phyloP scores from a whole-genome alignment of 2,888 invertebrate genomes.

The Neria commutata region DNA sequence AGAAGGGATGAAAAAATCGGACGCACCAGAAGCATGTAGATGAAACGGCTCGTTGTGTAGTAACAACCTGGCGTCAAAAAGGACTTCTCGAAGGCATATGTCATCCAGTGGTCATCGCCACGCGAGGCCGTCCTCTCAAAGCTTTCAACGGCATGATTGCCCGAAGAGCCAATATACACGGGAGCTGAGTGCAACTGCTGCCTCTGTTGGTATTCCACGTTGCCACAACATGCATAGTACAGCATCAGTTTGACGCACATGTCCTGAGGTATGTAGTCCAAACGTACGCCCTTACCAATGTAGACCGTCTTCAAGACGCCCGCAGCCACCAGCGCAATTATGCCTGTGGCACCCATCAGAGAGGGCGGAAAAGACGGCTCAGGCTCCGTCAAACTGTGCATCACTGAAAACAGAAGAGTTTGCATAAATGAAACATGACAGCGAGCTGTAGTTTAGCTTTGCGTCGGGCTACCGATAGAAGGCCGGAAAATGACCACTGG shows the following conservation, averaged over 20 bases:
- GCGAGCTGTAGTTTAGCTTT: too few relatives aligned
- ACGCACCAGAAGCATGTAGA: conserved; percentile 36
- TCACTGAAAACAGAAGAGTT: too few relatives aligned
- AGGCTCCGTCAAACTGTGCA: conserved; percentile 44
- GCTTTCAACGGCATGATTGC: conserved; percentile 32
- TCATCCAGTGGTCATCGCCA: conserved; percentile 36
- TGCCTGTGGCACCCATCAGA: conserved; percentile 46
- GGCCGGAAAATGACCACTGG: conserved; percentile 83
- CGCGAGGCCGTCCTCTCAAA: conserved; percentile 35
- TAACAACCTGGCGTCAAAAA: conserved; percentile 38
- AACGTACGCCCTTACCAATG: conserved; percentile 20
- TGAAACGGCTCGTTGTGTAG: conserved; percentile 36
- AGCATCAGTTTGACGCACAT: conserved; percentile 43
- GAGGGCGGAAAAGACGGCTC: conserved; percentile 47
- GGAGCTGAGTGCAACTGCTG: too few relatives aligned
- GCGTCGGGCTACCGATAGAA: conserved; percentile 81
- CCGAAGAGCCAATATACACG: conserved; percentile 41
- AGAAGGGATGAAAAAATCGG: too few relatives aligned
- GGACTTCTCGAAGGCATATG: conserved; percentile 36
- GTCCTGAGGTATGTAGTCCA: conserved; percentile 50
- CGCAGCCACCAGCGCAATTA: conserved; percentile 43
- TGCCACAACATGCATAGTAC: conserved; percentile 32
- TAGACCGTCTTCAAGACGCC: conserved; percentile 46
- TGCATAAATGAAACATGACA: too few relatives aligned
- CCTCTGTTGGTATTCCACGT: conserved; percentile 33